phyloP scores from a whole-genome alignment of 1,140 invertebrate genomes.

The Globodera rostochiensis region DNA sequence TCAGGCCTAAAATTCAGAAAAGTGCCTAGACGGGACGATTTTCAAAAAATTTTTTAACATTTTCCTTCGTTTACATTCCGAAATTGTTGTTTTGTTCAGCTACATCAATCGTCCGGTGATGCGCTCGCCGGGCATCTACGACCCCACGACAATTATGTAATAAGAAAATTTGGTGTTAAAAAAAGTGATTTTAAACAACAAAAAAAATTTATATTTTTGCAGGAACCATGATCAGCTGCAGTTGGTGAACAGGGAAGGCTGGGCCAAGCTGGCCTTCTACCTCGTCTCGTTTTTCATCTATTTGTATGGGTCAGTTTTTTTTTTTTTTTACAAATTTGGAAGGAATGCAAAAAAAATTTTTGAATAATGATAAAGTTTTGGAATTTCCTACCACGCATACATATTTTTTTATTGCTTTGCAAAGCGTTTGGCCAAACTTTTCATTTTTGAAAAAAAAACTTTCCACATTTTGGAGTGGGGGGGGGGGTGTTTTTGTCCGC shows the following conservation, averaged over 20 bases:
- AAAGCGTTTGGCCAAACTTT: too few species aligned
- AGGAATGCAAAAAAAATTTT: background rate
- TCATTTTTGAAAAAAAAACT: too few species aligned
- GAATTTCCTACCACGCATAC: background rate
- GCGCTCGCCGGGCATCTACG: constrained; percentile 91
- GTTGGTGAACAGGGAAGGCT: constrained; percentile 90
- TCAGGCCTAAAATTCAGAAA: too few species aligned
- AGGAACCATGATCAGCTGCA: constrained; percentile 86
- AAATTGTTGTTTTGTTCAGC: constrained; percentile 69
- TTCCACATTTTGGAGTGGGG: too few species aligned
- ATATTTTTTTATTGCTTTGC: background rate
- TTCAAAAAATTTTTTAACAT: too few species aligned
- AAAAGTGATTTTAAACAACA: background rate
- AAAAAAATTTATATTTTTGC: background rate
- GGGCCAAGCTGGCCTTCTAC: constrained; percentile 98
- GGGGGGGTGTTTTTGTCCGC: too few species aligned
- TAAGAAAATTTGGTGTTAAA: background rate
- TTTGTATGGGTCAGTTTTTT: constrained; percentile 73
- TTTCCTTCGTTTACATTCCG: too few species aligned
- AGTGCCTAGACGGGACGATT: too few species aligned
- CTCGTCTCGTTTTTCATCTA: constrained; percentile 98
- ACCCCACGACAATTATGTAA: constrained; percentile 85
- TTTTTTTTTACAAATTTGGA: constrained; percentile 29
- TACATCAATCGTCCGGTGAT: constrained; percentile 92
- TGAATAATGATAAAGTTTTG: background rate